Conservation (phyloP, 2,888 invertebrate genomes). For the Meloe dianella region DNA sequence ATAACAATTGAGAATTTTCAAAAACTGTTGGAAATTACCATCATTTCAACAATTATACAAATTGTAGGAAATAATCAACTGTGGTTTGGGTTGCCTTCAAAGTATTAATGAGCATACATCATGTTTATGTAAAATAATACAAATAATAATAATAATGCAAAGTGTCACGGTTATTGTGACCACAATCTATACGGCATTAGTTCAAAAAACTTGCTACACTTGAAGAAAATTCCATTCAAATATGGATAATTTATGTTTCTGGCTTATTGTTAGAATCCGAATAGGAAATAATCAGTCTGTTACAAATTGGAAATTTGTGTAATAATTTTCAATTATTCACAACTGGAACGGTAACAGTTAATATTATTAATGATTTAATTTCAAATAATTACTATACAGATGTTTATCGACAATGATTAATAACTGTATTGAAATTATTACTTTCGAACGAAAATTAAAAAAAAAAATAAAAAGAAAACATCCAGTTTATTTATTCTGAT, state of each 20-base stretch:
- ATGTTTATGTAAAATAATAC: constrained; percentile 15
- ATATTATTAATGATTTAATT: neutral
- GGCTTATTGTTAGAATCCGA: constrained; percentile 3
- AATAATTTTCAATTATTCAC: constrained; percentile 13
- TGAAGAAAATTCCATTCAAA: constrained; percentile 17
- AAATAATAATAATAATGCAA: constrained; percentile 15
- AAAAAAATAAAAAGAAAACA: too few species aligned
- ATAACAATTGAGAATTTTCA: constrained; percentile 15
- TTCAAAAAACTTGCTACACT: constrained; percentile 11
- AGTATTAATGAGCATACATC: constrained; percentile 14
- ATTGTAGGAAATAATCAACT: constrained; percentile 15
- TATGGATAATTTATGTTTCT: constrained; percentile 28
- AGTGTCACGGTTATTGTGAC: constrained; percentile 22
- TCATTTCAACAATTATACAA: constrained; percentile 2
- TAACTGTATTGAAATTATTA: constrained; percentile 13
- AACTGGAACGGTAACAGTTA: constrained; percentile 2
- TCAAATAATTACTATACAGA: neutral
- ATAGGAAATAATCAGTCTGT: constrained; percentile 23
- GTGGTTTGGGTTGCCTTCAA: constrained; percentile 15
- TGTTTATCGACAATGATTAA: constrained; percentile 12
- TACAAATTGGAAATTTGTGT: constrained; percentile 21
- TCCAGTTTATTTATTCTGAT: neutral
- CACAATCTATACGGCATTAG: neutral
- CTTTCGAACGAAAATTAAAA: too few species aligned
- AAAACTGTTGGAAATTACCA: neutral